Base-by-base conservation (phyloP, 2,888 invertebrate genomes). In the Ernsta delagoae region DNA sequence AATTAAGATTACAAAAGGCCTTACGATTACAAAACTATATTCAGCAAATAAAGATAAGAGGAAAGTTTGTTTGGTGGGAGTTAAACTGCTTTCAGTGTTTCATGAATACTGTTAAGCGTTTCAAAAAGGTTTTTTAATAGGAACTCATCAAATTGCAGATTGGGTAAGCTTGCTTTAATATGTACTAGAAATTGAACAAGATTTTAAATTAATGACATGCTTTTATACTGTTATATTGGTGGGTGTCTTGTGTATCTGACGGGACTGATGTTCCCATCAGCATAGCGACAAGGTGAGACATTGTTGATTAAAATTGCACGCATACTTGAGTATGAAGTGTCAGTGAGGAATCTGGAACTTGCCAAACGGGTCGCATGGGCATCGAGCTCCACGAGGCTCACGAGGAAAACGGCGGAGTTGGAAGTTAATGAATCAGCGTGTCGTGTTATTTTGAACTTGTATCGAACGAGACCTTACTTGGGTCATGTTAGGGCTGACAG, bases 331-430 rank as follows among this genome's bases (percentile, higher is more conserved):
- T 12, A 54, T 67, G 60, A 66, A 59, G 53, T 67, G 66, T 60
- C 66, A 43, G 66, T 59, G 60, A 60, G 54, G 66, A 67, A 67
- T 67, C 66, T 60, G 60, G 66, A 41, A 34, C 66, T 54, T 60
- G 66, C 43, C 65, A 34, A 53, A 53, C 65, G 24, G 54, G 66
- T 61, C 66, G 60, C 9, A 43, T 8, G 9, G 41, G 41, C 60
- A 36, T 11, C 39, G 65, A 45, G 50, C 31, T 50, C 36, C 34
- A 41, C 57, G 24, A 24, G 11, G 43, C 43, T 12, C n/a, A 24
- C 24, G 9, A 54, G 50, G 59, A 9, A 12, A 59, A 41, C 36
- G 53, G 48, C 9, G 12, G 3, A 24, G 53, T 48, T 8, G 6
- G 3, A 50, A 50, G 50, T 57, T 6, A 12, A 57, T 66, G 66